Base-by-base conservation (phyloP, 2,888 invertebrate genomes). In the Hermodice carunculata region DNA sequence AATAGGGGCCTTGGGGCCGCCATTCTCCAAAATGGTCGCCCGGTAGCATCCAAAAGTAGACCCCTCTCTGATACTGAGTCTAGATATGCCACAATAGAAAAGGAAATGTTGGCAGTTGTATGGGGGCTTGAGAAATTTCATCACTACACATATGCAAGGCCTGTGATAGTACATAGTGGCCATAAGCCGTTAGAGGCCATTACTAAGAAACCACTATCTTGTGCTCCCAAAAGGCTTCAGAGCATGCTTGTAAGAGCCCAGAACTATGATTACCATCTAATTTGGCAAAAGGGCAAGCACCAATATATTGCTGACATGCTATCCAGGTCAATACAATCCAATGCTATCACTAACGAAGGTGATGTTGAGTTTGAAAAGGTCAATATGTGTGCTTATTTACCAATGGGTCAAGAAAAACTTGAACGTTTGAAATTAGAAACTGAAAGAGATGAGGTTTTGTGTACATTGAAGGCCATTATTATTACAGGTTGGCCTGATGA, bases 121-220 rank as follows among this genome's bases (percentile, higher is more conserved):
- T 44, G 8, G 58, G 84, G 80, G 0, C 73, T 85, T 0, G 71
- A 76, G 29, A 81, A 81, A 67, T 86, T 86, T 70, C 80, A 82
- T 49, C 73, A 80, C 22, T 86, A 80, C 66, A 51, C 86, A 0
- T 83, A 74, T 61, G 86, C 84, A 2, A 3, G 57, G 26, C 34
- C 80, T 22, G 66, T 73, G 22, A 81, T 78, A 3, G 71, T 86
- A 6, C 40, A 75, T 8, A 83, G 81, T 0, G 85, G 86, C 64
- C 84, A 86, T 69, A 80, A 84, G 64, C 86, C 87, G 0, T 66
- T 88, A 1, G 81, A 78, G 32, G 49, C 71, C 5, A 82, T 87
- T 32, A 78, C 85, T 53, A 74, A 78, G 77, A 71, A 75, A 58
- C 59, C 67, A 19, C 54, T 83, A 19, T 70, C 75, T 1, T 54